phyloP scores from a whole-genome alignment of 2,113 vertebrate genomes.

The Apus apus region DNA sequence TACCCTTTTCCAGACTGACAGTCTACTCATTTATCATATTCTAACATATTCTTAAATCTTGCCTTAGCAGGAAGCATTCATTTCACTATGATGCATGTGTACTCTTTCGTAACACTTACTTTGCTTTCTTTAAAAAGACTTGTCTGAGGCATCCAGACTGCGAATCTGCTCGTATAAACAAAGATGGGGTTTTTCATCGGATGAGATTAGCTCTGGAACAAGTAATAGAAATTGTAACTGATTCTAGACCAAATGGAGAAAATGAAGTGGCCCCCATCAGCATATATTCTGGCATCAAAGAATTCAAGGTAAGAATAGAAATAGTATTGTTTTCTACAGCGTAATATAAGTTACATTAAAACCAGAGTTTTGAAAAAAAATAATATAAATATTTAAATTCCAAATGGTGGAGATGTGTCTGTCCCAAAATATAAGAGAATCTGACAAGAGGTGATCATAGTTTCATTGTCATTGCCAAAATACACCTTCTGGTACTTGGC shows the following conservation, averaged over 20 bases:
- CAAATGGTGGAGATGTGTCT: neutral
- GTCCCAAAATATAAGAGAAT: neutral
- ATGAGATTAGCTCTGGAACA: slow-evolving; percentile 96
- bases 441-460: neutral
- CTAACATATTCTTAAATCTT: neutral
- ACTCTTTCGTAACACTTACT: neutral
- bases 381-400: neutral
- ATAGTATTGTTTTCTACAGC: neutral
- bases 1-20: no score
- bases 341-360: neutral
- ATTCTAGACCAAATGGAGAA: slow-evolving; percentile 84
- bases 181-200: slow-evolving; percentile 94
- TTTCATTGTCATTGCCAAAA: neutral
- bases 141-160: slow-evolving; percentile 98
- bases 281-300: slow-evolving; percentile 91
- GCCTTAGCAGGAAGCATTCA: neutral
- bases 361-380: neutral
- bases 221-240: slow-evolving; percentile 96
- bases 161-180: slow-evolving; percentile 96
- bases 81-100: neutral
- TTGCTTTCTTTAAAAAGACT: slow-evolving; percentile 80
- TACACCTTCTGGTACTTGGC: neutral
- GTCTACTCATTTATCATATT: neutral
- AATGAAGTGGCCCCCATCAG: slow-evolving; percentile 82
- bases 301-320: slow-evolving; percentile 88